Evolutionary conservation across 2,888 invertebrate species (phyloP).

Genomic region (Plagiodera versicolora): DNA sequence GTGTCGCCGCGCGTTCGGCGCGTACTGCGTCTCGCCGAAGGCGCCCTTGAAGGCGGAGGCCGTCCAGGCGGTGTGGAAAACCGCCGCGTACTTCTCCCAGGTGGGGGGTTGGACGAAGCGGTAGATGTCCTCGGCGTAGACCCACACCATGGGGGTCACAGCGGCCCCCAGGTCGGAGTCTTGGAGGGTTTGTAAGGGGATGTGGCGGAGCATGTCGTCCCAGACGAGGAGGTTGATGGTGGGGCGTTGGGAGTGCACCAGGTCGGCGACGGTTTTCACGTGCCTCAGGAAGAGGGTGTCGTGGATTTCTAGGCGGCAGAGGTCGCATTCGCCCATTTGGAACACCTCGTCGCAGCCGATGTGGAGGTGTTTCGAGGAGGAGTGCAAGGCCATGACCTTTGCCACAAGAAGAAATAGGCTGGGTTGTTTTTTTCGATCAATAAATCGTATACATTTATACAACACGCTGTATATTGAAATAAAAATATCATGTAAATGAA

Average conservation of each 20-base stretch:
- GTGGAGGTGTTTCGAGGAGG: constrained; percentile 60
- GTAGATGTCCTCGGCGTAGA: constrained; percentile 73
- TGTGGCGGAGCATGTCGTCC: constrained; percentile 78
- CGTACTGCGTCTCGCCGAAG: constrained; percentile 69
- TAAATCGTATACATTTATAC: too few species aligned
- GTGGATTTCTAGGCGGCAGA: constrained; percentile 59
- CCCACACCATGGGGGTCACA: constrained; percentile 82
- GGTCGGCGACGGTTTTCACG: constrained; percentile 62
- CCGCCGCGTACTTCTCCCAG: constrained; percentile 69
- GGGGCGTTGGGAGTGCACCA: constrained; percentile 63
- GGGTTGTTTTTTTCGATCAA: too few species aligned
- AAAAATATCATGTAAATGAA: too few species aligned
- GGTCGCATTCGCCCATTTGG: constrained; percentile 68
- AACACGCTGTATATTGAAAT: too few species aligned
- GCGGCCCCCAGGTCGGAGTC: constrained; percentile 65
- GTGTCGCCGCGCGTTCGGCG: constrained; percentile 68
- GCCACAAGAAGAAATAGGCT: too few species aligned
- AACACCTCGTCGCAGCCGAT: constrained; percentile 77
- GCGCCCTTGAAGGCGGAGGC: constrained; percentile 76
- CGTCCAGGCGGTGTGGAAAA: constrained; percentile 71
- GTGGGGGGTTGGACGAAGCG: constrained; percentile 56
- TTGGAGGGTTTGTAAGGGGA: constrained; percentile 62
- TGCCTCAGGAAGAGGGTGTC: constrained; percentile 67
- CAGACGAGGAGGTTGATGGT: constrained; percentile 69
- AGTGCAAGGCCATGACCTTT: constrained; percentile 49